A percentile compares a stretch with the other conserved stretches of the same genome.
Conservation (phyloP, 2,888 invertebrate genomes). For the Mechanitis messenoides region DNA sequence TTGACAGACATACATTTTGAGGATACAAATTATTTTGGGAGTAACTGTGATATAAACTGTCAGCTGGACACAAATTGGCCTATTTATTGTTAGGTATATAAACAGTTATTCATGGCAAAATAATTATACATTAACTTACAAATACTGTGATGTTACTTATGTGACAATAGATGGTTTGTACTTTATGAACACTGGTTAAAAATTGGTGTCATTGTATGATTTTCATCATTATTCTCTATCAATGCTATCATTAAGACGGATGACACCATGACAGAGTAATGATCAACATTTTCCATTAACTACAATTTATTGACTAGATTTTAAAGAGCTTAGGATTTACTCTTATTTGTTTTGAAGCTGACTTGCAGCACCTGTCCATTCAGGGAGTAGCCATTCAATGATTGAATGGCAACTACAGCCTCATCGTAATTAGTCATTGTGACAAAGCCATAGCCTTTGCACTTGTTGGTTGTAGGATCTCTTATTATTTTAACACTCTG, state of each 20-base stretch:
- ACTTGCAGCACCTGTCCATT: constrained; percentile 97
- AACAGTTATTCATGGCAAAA: background rate
- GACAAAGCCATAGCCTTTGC: constrained; percentile 98
- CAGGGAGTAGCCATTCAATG: constrained; percentile 95
- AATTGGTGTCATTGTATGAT: constrained; percentile 54
- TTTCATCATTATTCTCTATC: constrained; percentile 52
- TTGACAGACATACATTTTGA: too few species aligned
- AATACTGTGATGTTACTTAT: constrained; percentile 33
- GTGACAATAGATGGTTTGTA: constrained; percentile 48
- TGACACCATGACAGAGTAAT: constrained; percentile 70
- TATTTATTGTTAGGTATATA: background rate
- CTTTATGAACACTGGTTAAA: constrained; percentile 48
- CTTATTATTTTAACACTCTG: constrained; percentile 98
- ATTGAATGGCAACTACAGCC: constrained; percentile 96
- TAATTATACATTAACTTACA: constrained; percentile 8
- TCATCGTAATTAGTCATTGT: constrained; percentile 99
- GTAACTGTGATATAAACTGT: too few species aligned
- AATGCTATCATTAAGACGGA: constrained; percentile 49
- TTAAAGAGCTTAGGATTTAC: constrained; percentile 78
- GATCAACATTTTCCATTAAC: constrained; percentile 75
- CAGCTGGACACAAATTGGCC: background rate
- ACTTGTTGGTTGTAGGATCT: constrained; percentile 96
- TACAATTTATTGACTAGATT: constrained; percentile 76
- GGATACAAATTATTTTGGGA: too few species aligned
- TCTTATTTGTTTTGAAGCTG: constrained; percentile 96